Percentiles rank a stretch among this genome's conserved stretches.
Evolutionary conservation across 2,797 vertebrate genomes (phyloP).

Genomic region (Sebastes nivosus): DNA sequence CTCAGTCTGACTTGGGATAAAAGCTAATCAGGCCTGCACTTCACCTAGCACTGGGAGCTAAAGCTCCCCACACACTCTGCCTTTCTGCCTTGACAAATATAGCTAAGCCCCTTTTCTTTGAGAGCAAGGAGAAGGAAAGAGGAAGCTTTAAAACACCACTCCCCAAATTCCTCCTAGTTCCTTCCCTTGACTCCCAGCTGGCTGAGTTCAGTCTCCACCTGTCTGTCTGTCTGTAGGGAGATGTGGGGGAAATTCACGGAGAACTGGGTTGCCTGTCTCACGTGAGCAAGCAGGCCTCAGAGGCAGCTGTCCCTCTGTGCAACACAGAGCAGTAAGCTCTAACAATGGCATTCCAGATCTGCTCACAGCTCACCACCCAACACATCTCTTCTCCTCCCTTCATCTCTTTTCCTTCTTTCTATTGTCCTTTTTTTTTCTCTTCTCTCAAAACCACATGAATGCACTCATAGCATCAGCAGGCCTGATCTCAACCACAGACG

Average conservation of each 20-base stretch:
- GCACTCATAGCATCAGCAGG: conserved; percentile 29
- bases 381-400: conserved; percentile 28
- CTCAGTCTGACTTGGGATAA: conserved; percentile 14
- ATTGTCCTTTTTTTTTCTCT: conserved; percentile 19
- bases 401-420: conserved; percentile 16
- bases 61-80: neutral
- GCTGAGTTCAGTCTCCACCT: conserved; percentile 64
- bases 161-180: conserved; percentile 75
- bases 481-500: conserved; percentile 27
- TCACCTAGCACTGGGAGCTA: neutral
- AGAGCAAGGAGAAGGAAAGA: conserved; percentile 48
- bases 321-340: conserved; percentile 38
- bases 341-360: conserved; percentile 76
- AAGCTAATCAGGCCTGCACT: neutral
- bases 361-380: conserved; percentile 39
- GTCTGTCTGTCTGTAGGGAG: conserved; percentile 35
- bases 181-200: conserved; percentile 66
- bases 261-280: conserved; percentile 42
- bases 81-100: conserved; percentile 19
- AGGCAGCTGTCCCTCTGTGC: conserved; percentile 66
- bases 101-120: conserved; percentile 34
- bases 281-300: conserved; percentile 35
- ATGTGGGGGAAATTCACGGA: neutral
- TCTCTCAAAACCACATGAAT: conserved; percentile 14
- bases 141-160: conserved; percentile 75